Evolutionary conservation across 2,797 vertebrate genomes (phyloP).

Genomic region (Coluber constrictor): DNA sequence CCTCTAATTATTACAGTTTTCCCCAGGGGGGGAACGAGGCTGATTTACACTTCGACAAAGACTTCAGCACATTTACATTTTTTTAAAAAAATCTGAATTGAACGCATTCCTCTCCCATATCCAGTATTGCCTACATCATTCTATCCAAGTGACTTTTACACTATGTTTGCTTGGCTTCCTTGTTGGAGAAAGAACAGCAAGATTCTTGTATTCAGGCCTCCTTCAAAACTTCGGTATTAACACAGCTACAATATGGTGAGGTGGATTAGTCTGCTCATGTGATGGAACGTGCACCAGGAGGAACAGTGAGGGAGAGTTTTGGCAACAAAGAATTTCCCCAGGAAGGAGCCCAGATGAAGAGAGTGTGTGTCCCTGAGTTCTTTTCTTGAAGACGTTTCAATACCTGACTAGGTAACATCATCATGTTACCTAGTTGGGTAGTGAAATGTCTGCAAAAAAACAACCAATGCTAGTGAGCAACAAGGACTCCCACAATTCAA

Average conservation of each 20-base stretch:
- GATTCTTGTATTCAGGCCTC: neutral
- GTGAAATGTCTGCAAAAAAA: too few species aligned
- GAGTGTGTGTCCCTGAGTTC: neutral
- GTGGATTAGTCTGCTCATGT: neutral
- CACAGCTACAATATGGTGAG: neutral
- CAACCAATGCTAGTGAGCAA: too few species aligned
- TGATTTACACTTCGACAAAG: too few species aligned
- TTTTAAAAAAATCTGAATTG: neutral
- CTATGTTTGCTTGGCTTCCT: neutral
- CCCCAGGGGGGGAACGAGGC: too few species aligned
- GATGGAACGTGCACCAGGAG: too few species aligned
- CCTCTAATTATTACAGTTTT: too few species aligned
- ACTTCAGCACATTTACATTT: neutral
- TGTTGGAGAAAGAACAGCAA: neutral
- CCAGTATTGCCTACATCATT: neutral
- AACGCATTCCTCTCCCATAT: neutral
- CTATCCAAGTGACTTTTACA: neutral
- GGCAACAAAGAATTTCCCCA: neutral
- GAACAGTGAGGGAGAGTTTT: too few species aligned
- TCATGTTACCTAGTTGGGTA: too few species aligned
- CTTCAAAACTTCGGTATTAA: neutral
- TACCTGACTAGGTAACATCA: neutral
- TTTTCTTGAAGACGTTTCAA: neutral
- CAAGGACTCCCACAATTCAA: neutral
- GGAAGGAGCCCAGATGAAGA: neutral